Percentiles rank a stretch among this genome's conserved stretches.
These are phyloP conservation scores for Rhinichthys osculus DNA, from an alignment of 2,797 vertebrate genomes.

Conservation along the genomic window DNA sequence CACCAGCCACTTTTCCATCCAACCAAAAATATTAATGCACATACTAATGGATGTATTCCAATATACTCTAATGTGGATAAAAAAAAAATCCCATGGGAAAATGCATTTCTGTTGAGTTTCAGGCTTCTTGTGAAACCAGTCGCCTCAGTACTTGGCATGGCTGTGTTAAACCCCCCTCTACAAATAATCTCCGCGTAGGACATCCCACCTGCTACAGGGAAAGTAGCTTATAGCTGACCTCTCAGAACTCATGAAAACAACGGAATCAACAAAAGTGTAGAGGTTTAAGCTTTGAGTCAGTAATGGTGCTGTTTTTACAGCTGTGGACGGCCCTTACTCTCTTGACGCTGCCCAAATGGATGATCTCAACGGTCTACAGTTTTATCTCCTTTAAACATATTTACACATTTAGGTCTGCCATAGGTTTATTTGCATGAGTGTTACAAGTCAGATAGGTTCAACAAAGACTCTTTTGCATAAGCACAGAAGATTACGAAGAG, in stretches of 20 bases:
- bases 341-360: slow-evolving; percentile 31
- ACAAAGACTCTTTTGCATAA: background rate
- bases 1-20: background rate
- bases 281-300: slow-evolving; percentile 51
- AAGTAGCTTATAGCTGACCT: slow-evolving; percentile 64
- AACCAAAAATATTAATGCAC: background rate
- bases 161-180: slow-evolving; percentile 29
- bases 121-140: slow-evolving; percentile 17
- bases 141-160: slow-evolving; percentile 39
- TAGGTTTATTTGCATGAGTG: background rate
- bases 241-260: slow-evolving; percentile 59
- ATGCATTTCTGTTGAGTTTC: background rate
- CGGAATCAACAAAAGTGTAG: slow-evolving; percentile 46
- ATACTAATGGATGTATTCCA: background rate
- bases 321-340: slow-evolving; percentile 65
- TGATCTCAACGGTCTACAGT: slow-evolving; percentile 47
- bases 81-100: background rate
- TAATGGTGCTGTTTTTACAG: slow-evolving; percentile 69
- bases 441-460: background rate
- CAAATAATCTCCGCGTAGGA: slow-evolving; percentile 55
- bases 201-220: slow-evolving; percentile 73
- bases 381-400: slow-evolving; percentile 50
- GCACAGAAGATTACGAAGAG: background rate
- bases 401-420: slow-evolving; percentile 41
- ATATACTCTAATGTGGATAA: background rate